Percentiles rank a stretch among this genome's conserved stretches.
Conservation (phyloP, 2,113 vertebrate species). For the Nasalis larvatus region DNA sequence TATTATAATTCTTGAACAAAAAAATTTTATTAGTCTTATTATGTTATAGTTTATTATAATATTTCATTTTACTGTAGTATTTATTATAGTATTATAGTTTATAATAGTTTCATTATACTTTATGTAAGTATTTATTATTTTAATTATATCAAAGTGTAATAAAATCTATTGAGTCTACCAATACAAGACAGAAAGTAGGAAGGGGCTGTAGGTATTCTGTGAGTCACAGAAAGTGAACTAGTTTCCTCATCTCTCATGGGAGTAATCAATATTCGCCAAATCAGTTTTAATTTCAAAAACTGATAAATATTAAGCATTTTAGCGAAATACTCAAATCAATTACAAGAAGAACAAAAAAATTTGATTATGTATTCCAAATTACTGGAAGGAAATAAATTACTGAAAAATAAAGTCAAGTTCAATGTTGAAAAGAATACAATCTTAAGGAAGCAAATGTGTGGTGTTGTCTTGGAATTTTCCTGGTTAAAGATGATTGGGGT, state of each 20-base stretch:
- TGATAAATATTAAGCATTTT: not conserved
- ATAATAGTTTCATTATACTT: conserved; percentile 50
- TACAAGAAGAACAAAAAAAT: not conserved
- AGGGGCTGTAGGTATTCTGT: not conserved
- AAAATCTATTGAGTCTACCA: not conserved
- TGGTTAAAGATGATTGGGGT: not conserved
- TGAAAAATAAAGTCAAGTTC: not conserved
- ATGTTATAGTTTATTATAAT: conserved; percentile 40
- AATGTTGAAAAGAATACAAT: not conserved
- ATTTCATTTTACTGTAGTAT: conserved; percentile 55
- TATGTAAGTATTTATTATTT: conserved; percentile 67
- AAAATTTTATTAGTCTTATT: conserved; percentile 41
- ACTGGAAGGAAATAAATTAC: not conserved
- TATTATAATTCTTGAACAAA: conserved; percentile 48
- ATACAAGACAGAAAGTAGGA: conserved; percentile 42
- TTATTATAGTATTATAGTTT: conserved; percentile 34
- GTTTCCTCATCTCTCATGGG: not conserved
- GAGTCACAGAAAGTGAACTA: not conserved
- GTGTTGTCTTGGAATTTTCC: not conserved
- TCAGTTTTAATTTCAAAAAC: conserved; percentile 15
- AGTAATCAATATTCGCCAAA: not conserved
- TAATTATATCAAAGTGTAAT: conserved; percentile 60
- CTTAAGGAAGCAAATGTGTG: not conserved
- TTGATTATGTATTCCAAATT: not conserved
- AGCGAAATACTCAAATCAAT: not conserved